Evolutionary conservation across 1,140 invertebrate genomes (phyloP).

Genomic region (Drosophila chauvacae): DNA sequence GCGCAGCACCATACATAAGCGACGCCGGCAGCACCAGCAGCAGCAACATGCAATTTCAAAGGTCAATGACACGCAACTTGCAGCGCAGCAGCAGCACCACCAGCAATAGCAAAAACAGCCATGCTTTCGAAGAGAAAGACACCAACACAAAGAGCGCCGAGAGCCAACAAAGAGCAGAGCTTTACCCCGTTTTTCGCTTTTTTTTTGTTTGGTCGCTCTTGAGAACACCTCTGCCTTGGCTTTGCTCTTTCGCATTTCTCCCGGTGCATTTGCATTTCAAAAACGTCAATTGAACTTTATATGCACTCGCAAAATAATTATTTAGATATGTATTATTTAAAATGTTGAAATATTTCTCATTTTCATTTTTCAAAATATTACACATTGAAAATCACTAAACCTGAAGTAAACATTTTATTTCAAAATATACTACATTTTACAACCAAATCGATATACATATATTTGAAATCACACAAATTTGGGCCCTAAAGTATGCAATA

Average conservation of each 20-base stretch:
- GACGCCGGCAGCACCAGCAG: conserved; percentile 28
- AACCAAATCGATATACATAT: too few relatives aligned
- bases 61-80: conserved; percentile 81
- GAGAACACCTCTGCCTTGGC: conserved; percentile 24
- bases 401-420: too few relatives aligned
- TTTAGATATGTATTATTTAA: neutral
- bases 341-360: too few relatives aligned
- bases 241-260: conserved; percentile 19
- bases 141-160: conserved; percentile 25
- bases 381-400: too few relatives aligned
- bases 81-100: conserved; percentile 53
- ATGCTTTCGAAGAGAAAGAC: conserved; percentile 21
- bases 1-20: conserved; percentile 51
- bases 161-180: conserved; percentile 16
- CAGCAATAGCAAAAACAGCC: conserved; percentile 11
- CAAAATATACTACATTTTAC: too few relatives aligned
- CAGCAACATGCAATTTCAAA: conserved; percentile 82
- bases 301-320: neutral
- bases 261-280: conserved; percentile 37
- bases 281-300: conserved; percentile 31
- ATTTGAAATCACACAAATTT: too few relatives aligned
- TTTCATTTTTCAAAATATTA: too few relatives aligned
- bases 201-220: conserved; percentile 4
- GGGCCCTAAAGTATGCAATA: too few relatives aligned
- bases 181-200: conserved; percentile 13